Base-by-base conservation (phyloP, 2,113 vertebrate species). In the Tragulus kanchil region DNA sequence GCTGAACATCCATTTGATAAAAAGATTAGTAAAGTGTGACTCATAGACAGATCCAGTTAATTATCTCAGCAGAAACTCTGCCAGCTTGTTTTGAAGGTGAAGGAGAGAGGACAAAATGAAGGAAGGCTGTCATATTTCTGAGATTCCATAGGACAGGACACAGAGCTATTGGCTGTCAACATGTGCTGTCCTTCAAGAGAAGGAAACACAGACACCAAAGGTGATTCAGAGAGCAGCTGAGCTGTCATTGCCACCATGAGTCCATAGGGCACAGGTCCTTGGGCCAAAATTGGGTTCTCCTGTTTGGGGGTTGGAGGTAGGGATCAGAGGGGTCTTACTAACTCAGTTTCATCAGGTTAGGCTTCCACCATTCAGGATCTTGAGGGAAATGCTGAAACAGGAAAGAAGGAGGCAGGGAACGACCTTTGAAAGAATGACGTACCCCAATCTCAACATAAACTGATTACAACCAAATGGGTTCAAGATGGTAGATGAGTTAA, bases 1-100 rank as follows among this genome's bases (percentile, higher is more conserved):
- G 58, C 71, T 65, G n/a, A 36, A 93, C 25, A 85, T 62, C 26
- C 50, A 14, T 67, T 31, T 67, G 61, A 50, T 58, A 87, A 78
- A 78, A 36, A 65, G 71, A n/a, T 78, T 48, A 67, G 26, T 17
- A 48, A 31, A 16, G 8, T 11, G 23, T 45, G 77, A 89, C 17
- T 75, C 78, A 62, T 14, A 36, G 56, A 58, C 19, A 26, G n/a
- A 58, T 75, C 14, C 26, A 75, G 14, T 82, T 45, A 83, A 64
- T 61, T 26, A 94, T 54, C 78, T 89, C 45, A 88, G 65, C 6
- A 75, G 25, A 84, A 84, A 89, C 86, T 45, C n/a, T 89, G 67
- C 21, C n/a, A 65, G n/a, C 73, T 58, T 50, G 19, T 23, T 58
- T 21, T 50, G 61, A 79, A 36, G 21, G n/a, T 9, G n/a, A 84